Evolutionary conservation across 2,888 invertebrate genomes (phyloP).

Genomic region (Poecilobothrus nobilitatus): DNA sequence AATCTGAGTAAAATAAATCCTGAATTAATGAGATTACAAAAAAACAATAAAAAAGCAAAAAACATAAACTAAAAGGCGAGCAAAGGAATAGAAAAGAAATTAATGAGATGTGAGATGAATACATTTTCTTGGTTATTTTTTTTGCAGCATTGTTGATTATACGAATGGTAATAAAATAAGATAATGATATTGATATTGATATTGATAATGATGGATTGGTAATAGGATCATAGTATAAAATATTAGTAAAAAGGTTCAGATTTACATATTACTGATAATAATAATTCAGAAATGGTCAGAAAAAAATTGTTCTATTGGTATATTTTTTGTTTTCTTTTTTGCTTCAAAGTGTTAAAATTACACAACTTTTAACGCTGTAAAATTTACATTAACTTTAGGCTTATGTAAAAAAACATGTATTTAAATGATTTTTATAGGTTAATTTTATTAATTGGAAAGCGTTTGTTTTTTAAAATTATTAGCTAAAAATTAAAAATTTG

Average conservation of each 20-base stretch:
- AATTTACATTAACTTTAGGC: too few relatives aligned
- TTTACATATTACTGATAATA: not conserved
- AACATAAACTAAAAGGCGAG: not conserved
- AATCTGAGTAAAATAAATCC: not conserved
- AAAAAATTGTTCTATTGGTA: too few relatives aligned
- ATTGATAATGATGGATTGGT: not conserved
- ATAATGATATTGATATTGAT: not conserved
- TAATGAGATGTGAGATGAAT: constrained; percentile 3
- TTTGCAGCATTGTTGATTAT: not conserved
- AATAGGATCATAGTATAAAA: too few relatives aligned
- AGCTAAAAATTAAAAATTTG: too few relatives aligned
- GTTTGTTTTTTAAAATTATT: too few relatives aligned
- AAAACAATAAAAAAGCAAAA: not conserved
- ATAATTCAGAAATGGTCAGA: not conserved
- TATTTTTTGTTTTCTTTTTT: not conserved
- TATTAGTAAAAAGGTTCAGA: not conserved
- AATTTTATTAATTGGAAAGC: too few relatives aligned
- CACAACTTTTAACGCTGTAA: not conserved
- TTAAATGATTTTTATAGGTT: too few relatives aligned
- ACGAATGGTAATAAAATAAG: not conserved
- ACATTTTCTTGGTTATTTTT: not conserved
- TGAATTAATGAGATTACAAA: not conserved
- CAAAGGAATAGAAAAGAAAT: not conserved
- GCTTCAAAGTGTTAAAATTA: not conserved
- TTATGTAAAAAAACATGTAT: too few relatives aligned